Base-by-base conservation (phyloP, 2,113 vertebrate species). In the Columbina picui region DNA sequence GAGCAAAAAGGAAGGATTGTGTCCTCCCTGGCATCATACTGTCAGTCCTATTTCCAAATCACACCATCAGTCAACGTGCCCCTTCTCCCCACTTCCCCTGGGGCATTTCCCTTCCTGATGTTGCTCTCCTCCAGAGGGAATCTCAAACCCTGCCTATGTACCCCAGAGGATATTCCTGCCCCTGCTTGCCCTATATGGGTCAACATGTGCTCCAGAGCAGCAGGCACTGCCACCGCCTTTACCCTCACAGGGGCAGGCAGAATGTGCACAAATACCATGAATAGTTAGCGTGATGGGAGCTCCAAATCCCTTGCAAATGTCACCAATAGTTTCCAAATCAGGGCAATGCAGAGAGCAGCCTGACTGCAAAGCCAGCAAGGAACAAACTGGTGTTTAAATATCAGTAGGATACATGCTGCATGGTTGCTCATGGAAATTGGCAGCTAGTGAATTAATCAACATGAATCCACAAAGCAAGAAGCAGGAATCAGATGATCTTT, bases 261-360 rank as follows among this genome's bases (percentile, higher is more conserved):
- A 14, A 4, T 2, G 2, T 25, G 50, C n/a, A 9, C 38, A 57
- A 30, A 19, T 18, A 17, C 47, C 41, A 34, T 11, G 9, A 81
- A 87, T 8, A 87, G 32, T 38, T 55, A 70, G 22, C 8, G 39
- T 26, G 52, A 10, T 25, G 38, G 1, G 23, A 18, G 23, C 43
- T 89, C 41, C 41, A 84, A 84, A 87, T n/a, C 69, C 74, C 36
- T 84, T 64, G 25, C 69, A 94, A 92, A 91, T 82, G 39, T 75
- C 77, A 82, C 53, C 53, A 53, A 10, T 59, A 75, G 84, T 75
- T 38, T 91, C 60, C 52, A 52, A 71, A 69, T 45, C 57, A 79
- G 77, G 63, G 45, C 36, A 82, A 17, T 0, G 1, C 0, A 57
- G 43, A 64, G 5, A 78, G 23, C 67, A 81, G 39, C 21, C 59